Base-by-base conservation (phyloP, 2,888 invertebrate genomes). In the Acleris holmiana region DNA sequence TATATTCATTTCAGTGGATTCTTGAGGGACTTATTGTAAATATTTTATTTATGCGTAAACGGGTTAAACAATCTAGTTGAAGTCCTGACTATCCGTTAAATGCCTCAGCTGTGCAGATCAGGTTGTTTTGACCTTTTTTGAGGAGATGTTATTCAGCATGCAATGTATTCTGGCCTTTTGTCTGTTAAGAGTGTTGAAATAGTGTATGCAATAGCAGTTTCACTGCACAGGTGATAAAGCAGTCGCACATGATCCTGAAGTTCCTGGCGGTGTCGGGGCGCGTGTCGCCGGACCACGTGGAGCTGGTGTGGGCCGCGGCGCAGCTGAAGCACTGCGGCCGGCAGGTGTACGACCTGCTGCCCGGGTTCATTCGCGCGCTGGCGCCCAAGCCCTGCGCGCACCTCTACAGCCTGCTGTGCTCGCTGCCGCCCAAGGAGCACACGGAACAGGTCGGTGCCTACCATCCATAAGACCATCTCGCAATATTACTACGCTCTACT, bases 321-420 rank as follows among this genome's bases (percentile, higher is more conserved):
- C 98, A 98, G 84, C 86, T 98, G 57, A 99, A 99, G 84, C 98
- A 99, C 84, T 99, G 98, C 82, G 96, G 98, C 0, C 96, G 98
- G 75, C 98, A 98, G 69, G 98, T 98, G 68, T 97, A 98, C 80
- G 99, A 99, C 85, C 93, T 98, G 49, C 88, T 99, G 68, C 97
- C 98, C 0, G 97, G 98, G 0, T 93, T 98, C 69, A 98, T 98
- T 2, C 97, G 98, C 78, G 97, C 98, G 78, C 88, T 99, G 67
- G 97, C 98, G 10, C 96, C 97, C 0, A 96, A 96, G 44, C 98
- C 98, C 0, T 98, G 98, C 44, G 93, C 97, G 54, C 98, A 98
- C 91, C 93, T 98, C 15, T 97, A 98, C 77, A 95, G 96, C 68
- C 89, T 98, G 64, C 91, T 99, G n/a, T 97, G 97, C 71, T 95